Conservation (phyloP, 1,140 invertebrate species). For the Neomicropteryx cornuta region DNA sequence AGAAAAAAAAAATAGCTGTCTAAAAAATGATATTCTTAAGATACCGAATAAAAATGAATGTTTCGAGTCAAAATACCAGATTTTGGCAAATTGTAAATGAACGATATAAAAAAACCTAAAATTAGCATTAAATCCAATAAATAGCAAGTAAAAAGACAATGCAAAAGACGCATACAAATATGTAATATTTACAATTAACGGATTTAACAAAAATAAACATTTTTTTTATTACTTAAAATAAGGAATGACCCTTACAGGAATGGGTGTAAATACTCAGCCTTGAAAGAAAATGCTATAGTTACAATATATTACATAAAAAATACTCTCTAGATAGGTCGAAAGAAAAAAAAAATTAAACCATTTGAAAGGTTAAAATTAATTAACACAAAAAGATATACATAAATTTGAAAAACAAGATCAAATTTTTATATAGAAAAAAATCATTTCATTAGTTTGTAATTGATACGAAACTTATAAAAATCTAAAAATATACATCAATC, state of each 20-base stretch:
- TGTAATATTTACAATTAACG: not conserved
- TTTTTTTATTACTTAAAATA: slow-evolving; percentile 1
- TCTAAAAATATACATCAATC: too few species aligned
- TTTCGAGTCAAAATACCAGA: not conserved
- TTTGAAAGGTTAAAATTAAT: too few species aligned
- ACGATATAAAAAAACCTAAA: slow-evolving; percentile 1
- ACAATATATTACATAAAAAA: too few species aligned
- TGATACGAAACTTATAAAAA: too few species aligned
- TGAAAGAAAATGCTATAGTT: not conserved
- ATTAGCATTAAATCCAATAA: not conserved
- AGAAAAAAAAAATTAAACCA: too few species aligned
- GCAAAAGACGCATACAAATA: not conserved
- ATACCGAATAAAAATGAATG: not conserved
- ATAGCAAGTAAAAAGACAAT: not conserved
- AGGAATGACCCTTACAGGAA: not conserved
- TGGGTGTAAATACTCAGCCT: not conserved
- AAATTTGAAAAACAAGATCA: too few species aligned
- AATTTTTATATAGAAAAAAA: too few species aligned
- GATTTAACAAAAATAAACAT: not conserved
- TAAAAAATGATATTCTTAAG: slow-evolving; percentile 1
- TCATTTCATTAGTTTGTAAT: too few species aligned
- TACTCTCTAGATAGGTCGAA: too few species aligned
- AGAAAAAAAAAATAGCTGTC: slow-evolving; percentile 2
- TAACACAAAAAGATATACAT: too few species aligned
- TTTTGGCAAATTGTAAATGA: not conserved